A percentile compares a stretch with the other conserved stretches of the same genome.
phyloP scores from a whole-genome alignment of 2,113 vertebrate species.

The Trogon surrucura region DNA sequence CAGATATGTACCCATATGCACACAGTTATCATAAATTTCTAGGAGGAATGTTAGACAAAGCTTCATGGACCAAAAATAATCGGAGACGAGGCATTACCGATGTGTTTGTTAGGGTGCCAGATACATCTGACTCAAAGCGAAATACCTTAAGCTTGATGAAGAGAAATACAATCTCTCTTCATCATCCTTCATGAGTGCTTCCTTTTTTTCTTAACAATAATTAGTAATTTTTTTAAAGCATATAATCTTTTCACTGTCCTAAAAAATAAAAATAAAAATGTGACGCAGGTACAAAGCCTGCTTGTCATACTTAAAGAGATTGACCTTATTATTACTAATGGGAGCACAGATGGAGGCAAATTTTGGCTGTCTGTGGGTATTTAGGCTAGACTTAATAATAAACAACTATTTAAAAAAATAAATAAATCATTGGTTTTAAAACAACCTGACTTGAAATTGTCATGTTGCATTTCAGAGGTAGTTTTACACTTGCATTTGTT shows the following conservation, averaged over 20 bases:
- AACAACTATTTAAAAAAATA: neutral
- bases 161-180: neutral
- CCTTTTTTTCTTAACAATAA: neutral
- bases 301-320: neutral
- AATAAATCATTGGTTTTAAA: neutral
- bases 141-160: neutral
- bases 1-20: constrained; percentile 7
- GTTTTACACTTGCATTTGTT: neutral
- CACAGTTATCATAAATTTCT: neutral
- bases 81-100: neutral
- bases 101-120: neutral
- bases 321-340: neutral
- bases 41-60: neutral
- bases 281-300: neutral
- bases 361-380: neutral
- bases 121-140: neutral
- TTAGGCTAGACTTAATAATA: neutral
- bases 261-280: neutral
- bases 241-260: neutral
- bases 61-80: neutral
- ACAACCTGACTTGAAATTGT: neutral
- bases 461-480: neutral
- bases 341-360: neutral
- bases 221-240: neutral
- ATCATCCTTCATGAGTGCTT: neutral